phyloP scores from a whole-genome alignment of 2,797 vertebrate genomes.

The Darevskia nairensis region DNA sequence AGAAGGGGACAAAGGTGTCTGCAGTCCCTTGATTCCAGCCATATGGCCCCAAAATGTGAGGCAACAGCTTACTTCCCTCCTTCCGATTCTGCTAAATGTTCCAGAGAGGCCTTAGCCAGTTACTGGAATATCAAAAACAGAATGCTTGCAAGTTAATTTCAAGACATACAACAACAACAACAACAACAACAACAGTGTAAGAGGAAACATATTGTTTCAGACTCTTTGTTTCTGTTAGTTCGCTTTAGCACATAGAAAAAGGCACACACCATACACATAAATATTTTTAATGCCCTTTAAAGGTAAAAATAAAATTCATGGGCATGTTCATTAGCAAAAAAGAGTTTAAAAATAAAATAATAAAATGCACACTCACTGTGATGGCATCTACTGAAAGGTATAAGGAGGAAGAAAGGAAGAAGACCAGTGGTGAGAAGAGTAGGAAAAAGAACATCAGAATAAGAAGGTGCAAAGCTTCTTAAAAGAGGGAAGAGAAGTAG shows the following conservation, averaged over 20 bases:
- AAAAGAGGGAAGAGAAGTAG: background rate
- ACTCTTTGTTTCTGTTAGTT: background rate
- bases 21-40: background rate
- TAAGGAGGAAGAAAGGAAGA: no score
- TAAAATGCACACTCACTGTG: no score
- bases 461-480: background rate
- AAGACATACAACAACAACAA: background rate
- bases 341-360: no score
- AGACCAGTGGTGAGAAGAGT: no score
- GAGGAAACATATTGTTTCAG: background rate
- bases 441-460: no score
- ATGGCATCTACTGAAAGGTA: no score
- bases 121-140: background rate
- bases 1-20: conserved; percentile 16
- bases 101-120: background rate
- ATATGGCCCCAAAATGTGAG: background rate
- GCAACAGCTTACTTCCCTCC: background rate
- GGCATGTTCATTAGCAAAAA: no score
- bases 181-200: background rate
- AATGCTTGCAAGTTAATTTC: background rate
- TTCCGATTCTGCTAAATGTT: background rate
- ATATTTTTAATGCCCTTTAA: background rate
- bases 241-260: background rate
- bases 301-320: no score
- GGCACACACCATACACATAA: background rate